Evolutionary conservation across 2,797 vertebrate genomes (phyloP).

Genomic region (Percopsis omiscomaycus): DNA sequence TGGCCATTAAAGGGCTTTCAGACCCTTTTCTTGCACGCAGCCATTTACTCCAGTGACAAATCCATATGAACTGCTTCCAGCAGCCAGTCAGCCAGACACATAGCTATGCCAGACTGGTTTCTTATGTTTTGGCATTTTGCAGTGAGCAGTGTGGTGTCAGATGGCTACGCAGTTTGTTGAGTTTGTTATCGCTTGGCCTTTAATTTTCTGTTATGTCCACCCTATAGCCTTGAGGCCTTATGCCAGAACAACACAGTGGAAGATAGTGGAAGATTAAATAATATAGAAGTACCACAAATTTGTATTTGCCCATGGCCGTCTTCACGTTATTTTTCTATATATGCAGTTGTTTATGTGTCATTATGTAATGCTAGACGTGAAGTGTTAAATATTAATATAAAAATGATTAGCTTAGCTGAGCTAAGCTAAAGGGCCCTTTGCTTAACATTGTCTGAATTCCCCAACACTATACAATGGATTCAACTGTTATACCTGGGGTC

Average conservation of each 20-base stretch:
- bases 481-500: conserved; percentile 10
- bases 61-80: conserved; percentile 2
- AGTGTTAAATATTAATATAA: no score
- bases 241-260: no score
- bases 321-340: no score
- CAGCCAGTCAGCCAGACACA: background rate
- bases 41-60: conserved; percentile 6
- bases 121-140: conserved; percentile 1
- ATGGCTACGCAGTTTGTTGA: conserved; percentile 13
- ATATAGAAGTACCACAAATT: no score
- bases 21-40: background rate
- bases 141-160: background rate
- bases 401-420: no score
- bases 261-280: no score
- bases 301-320: no score
- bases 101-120: background rate
- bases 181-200: conserved; percentile 9
- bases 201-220: background rate
- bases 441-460: no score
- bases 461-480: background rate
- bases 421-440: no score
- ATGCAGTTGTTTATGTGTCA: no score
- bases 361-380: no score
- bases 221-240: background rate
- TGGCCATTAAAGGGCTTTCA: no score